Conservation (phyloP, 2,888 invertebrate genomes). For the Noctua pronuba region DNA sequence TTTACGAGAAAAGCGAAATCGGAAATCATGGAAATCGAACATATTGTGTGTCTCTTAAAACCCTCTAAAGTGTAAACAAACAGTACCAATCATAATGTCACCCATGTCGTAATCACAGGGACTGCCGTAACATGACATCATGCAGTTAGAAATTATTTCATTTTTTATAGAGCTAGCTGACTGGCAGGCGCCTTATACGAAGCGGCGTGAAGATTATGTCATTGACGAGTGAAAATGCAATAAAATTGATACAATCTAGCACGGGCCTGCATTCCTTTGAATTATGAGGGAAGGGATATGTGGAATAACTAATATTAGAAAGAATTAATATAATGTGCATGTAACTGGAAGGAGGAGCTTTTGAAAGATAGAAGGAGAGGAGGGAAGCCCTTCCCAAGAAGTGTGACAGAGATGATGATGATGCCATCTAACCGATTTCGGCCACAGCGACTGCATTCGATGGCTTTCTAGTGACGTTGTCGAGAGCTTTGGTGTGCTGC, state of each 20-base stretch:
- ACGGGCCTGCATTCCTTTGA: conserved; percentile 18
- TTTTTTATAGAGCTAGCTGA: conserved; percentile 64
- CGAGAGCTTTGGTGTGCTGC: too few relatives aligned
- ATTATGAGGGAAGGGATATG: neutral
- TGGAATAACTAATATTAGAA: neutral
- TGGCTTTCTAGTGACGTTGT: too few relatives aligned
- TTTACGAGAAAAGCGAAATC: neutral
- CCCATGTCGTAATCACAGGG: conserved; percentile 45
- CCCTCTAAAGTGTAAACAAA: conserved; percentile 15
- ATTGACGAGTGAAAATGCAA: conserved; percentile 77
- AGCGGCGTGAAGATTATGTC: conserved; percentile 72
- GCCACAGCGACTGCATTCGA: too few relatives aligned
- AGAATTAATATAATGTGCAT: neutral
- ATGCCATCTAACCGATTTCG: too few relatives aligned
- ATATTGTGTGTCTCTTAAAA: neutral
- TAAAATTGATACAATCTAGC: conserved; percentile 71
- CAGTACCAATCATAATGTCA: conserved; percentile 25
- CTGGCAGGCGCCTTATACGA: conserved; percentile 61
- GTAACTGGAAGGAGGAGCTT: too few relatives aligned
- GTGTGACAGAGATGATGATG: too few relatives aligned
- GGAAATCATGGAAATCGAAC: neutral
- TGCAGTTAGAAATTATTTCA: conserved; percentile 61
- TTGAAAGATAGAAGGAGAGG: too few relatives aligned
- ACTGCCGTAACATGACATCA: conserved; percentile 61
- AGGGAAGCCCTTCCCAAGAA: too few relatives aligned